Evolutionary conservation across 2,888 invertebrate species (phyloP).

Genomic region (Pandemis cinnamomeana): DNA sequence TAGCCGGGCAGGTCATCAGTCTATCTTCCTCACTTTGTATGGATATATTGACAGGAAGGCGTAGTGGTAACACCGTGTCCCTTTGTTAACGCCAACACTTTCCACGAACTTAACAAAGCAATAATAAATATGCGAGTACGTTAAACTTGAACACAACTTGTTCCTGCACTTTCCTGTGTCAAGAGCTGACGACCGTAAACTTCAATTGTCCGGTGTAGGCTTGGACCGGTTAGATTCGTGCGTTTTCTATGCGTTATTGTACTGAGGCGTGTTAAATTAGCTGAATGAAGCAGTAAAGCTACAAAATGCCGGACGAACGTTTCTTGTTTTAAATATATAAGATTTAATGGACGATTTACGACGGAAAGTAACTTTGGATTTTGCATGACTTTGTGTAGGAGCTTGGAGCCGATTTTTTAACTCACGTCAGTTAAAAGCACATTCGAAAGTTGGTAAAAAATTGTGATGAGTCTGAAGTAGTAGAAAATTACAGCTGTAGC

Average conservation of each 20-base stretch:
- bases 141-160: constrained; percentile 10
- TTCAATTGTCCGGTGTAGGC: constrained; percentile 10
- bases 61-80: background rate
- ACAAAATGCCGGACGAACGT: background rate
- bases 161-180: constrained; percentile 21
- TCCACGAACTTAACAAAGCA: background rate
- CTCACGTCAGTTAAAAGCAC: no score
- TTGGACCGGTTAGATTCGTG: constrained; percentile 19
- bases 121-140: background rate
- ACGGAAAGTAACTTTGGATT: background rate
- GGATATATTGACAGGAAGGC: no score
- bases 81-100: background rate
- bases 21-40: no score
- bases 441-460: no score
- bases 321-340: background rate
- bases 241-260: constrained; percentile 28
- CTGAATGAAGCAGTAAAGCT: background rate
- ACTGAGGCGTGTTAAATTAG: constrained; percentile 19
- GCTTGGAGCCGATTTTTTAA: no score
- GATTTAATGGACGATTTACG: background rate
- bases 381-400: background rate
- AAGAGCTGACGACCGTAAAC: constrained; percentile 8
- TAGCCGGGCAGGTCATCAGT: no score
- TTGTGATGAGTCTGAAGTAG: no score
- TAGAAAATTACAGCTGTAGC: no score